Conservation (phyloP, 2,797 vertebrate genomes). For the Sarcoramphus papa region DNA sequence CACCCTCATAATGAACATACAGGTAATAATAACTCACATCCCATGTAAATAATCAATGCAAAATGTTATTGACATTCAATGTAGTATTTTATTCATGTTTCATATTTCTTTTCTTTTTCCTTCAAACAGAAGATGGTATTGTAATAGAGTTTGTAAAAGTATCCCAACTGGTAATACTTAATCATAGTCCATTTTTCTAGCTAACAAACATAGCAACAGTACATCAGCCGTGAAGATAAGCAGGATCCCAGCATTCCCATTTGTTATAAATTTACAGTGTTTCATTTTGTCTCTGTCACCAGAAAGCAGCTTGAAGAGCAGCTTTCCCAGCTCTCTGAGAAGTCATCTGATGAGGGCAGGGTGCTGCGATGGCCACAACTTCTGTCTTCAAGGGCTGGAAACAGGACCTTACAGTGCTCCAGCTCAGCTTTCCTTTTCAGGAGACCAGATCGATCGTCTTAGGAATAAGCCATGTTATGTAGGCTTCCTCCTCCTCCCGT, state of each 20-base stretch:
- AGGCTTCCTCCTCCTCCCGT: background rate
- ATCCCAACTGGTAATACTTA: background rate
- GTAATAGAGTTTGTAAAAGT: background rate
- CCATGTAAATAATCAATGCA: background rate
- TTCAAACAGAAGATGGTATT: background rate
- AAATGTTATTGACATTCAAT: background rate
- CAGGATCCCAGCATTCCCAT: background rate
- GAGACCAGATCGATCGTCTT: background rate
- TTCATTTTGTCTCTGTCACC: background rate
- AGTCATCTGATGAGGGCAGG: background rate
- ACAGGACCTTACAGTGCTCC: background rate
- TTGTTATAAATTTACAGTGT: accelerated
- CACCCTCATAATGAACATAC: background rate
- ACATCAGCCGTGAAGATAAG: background rate
- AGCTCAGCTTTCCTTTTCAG: background rate
- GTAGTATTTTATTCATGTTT: background rate
- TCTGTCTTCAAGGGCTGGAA: background rate
- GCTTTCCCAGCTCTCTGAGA: background rate
- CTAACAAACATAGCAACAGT: background rate
- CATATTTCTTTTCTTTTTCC: background rate
- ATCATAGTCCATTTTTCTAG: background rate
- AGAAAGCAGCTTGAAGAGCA: background rate
- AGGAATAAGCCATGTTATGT: background rate
- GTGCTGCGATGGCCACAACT: background rate
- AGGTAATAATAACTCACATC: background rate